A percentile compares a stretch with the other conserved stretches of the same genome.
Conservation (phyloP, 2,113 vertebrate genomes). For the Bos indicus region DNA sequence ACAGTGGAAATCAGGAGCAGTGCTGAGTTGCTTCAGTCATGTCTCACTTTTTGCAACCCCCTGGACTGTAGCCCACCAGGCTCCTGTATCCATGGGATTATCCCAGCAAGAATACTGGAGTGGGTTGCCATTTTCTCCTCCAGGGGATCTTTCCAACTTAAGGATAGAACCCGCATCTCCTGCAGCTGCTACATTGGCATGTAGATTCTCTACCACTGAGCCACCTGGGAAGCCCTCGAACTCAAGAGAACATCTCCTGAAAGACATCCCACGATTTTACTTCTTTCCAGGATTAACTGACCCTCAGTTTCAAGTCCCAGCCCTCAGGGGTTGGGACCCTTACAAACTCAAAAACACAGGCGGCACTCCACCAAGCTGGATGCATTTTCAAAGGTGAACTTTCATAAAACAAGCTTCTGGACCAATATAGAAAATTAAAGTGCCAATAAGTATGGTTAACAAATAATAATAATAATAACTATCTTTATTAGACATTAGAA, state of each 20-base stretch:
- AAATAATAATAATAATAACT: not conserved
- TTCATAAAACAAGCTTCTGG: not conserved
- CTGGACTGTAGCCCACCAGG: not conserved
- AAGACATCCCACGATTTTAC: not conserved
- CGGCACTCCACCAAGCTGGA: not conserved
- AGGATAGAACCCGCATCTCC: not conserved
- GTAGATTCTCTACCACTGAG: not conserved
- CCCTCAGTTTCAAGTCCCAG: not conserved
- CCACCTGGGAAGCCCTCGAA: not conserved
- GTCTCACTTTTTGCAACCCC: not conserved
- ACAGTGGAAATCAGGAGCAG: not conserved
- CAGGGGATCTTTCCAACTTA: not conserved
- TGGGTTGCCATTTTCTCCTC: not conserved
- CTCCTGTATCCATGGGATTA: not conserved
- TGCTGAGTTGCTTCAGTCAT: not conserved
- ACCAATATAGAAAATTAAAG: not conserved
- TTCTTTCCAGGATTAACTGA: not conserved
- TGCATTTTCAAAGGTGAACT: not conserved
- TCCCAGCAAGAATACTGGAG: not conserved
- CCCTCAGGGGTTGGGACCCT: no score
- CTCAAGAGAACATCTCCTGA: not conserved
- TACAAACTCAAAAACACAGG: not conserved
- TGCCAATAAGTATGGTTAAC: not conserved
- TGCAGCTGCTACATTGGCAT: not conserved
- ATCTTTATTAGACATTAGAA: not conserved